A percentile compares a stretch with the other conserved stretches of the same genome.
Evolutionary conservation across 2,797 vertebrate species (phyloP).

Genomic region (Sebastes itinus): DNA sequence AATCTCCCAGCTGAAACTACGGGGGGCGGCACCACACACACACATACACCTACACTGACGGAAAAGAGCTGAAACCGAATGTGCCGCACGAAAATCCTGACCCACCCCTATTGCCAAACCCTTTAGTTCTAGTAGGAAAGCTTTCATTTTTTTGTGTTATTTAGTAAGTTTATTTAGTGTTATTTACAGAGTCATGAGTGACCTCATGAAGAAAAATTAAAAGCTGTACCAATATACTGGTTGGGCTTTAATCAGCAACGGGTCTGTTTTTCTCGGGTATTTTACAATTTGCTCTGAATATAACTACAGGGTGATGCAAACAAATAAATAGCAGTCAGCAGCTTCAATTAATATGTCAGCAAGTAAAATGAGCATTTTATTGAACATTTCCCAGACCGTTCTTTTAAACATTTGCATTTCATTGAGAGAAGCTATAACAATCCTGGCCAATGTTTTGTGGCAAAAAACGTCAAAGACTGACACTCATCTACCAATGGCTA

Average conservation of each 20-base stretch:
- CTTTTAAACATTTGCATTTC: neutral
- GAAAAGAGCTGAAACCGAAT: too few relatives aligned
- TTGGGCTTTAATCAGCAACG: neutral
- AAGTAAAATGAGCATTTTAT: neutral
- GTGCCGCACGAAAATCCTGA: too few relatives aligned
- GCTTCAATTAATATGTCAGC: neutral
- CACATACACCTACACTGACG: too few relatives aligned
- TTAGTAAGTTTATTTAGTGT: too few relatives aligned
- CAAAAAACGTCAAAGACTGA: neutral
- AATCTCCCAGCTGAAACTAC: too few relatives aligned
- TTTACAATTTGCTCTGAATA: neutral
- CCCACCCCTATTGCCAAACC: too few relatives aligned
- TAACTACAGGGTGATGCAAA: neutral
- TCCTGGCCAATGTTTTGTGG: neutral
- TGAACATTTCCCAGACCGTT: neutral
- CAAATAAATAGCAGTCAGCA: neutral
- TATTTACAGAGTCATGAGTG: too few relatives aligned
- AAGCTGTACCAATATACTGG: neutral
- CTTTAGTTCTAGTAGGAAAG: neutral
- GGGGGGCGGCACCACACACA: too few relatives aligned
- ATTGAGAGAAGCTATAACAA: neutral
- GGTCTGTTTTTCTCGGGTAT: neutral
- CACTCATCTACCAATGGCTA: neutral
- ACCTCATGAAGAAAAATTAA: neutral
- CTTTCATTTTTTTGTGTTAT: neutral